These are phyloP conservation scores for Clarias gariepinus DNA, from an alignment of 2,113 vertebrate species.

Conservation along the genomic window DNA sequence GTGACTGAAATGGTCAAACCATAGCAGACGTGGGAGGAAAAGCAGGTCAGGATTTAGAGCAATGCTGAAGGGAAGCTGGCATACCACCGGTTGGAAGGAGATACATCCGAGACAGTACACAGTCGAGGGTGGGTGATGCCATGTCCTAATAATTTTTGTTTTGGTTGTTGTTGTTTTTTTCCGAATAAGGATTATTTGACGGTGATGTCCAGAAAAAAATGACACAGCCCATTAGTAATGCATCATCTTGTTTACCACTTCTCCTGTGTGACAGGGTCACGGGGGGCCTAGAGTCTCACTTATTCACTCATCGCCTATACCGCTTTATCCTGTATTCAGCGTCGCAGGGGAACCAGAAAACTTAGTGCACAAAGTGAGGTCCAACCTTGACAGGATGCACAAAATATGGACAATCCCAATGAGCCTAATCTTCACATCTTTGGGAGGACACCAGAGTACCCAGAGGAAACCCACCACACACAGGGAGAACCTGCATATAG, in stretches of 20 bases:
- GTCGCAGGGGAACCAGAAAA: no score
- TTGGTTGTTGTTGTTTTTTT: not conserved
- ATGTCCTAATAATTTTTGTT: not conserved
- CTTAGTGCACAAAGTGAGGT: no score
- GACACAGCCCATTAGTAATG: not conserved
- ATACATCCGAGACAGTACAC: not conserved
- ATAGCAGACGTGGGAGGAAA: not conserved
- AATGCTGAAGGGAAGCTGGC: not conserved
- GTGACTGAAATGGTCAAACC: not conserved
- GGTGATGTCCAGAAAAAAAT: not conserved
- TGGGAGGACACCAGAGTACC: no score
- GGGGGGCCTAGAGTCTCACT: no score
- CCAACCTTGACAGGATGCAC: no score
- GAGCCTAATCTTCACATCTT: no score
- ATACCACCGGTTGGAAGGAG: not conserved
- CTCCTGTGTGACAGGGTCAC: no score
- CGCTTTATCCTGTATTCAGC: no score
- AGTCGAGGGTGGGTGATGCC: not conserved
- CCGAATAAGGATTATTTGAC: not conserved
- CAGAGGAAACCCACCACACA: no score
- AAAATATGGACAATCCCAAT: no score
- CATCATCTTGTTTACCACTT: not conserved
- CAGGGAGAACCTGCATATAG: no score
- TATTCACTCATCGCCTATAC: no score
- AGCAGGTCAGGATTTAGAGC: slow-evolving; percentile 13